Evolutionary conservation across 2,888 invertebrate species (phyloP), one percentile per base, ranked within the genome.

Genomic region (Trissonchulus latispiculum): DNA sequence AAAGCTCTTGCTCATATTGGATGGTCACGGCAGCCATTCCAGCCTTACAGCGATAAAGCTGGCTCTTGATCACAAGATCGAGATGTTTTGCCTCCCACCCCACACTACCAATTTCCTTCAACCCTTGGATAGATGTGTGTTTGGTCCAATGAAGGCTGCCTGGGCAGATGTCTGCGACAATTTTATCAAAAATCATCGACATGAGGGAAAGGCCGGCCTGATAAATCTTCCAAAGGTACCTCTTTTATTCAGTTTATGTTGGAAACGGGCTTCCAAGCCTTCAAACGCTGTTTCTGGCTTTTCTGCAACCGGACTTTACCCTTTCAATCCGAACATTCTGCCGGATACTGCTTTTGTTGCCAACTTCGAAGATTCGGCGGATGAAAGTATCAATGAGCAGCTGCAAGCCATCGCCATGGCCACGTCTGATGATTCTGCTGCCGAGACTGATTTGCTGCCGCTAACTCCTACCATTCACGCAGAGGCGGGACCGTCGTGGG

Each of bases 11-110:
- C 8, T 68, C 8, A 68, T 33, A 35, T 33, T 68, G 18, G 69
- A 68, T 68, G 69, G 69, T 8, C 69, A 68, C n/a, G 69, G 69
- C 31, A 32, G 3, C 32, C 69, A 68, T 36, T 32, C n/a, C 29
- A 32, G 35, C n/a, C 69, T 32, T 23, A 36, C 31, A n/a, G 69
- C 36, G 3, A 3, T 68, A n/a, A 2, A 68, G 69, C n/a, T 68
- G n/a, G 69, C 33, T 15, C 2, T 32, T 36, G 32, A 68, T 2
- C 2, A 68, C 35, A n/a, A 32, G 15, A n/a, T 68, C 23, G 69
- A 68, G n/a, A 23, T 68, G 2, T 8, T 68, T 28, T 68, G 69
- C 36, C 36, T 68, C 8, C 69, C 69, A 32, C 3, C 69, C 36
- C 69, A 68, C n/a, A 31, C 31, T 2, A 68, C 69, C 29, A 68